Base-by-base conservation (phyloP, 2,797 vertebrate species). In the Mus caroli region DNA sequence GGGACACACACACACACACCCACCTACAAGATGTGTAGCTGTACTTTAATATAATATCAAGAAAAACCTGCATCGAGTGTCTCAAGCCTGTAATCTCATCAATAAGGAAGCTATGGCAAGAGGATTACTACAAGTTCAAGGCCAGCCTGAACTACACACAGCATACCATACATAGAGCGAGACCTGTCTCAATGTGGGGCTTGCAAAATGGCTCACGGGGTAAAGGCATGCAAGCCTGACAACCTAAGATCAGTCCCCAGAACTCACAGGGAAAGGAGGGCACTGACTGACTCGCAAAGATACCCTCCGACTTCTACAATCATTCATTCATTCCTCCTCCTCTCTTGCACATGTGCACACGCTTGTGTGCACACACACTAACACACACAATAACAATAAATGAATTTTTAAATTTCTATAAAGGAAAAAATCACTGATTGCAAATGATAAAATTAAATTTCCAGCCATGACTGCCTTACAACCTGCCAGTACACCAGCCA, bases 21-120 rank as follows among this genome's bases (percentile, higher is more conserved):
- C 22, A 37, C 26, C 52, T 31, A 88, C 1, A 24, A 31, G 3
- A 34, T n/a, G 6, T 34, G 37, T 15, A 69, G 40, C 4, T 60
- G 3, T 22, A 50, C 22, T 80, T 94, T n/a, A 93, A 54, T 85
- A 84, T 93, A 94, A 91, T 28, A 34, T 58, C 80, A 88, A 91
- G 15, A 77, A 26, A 88, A 71, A 12, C 13, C 19, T 86, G 10
- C 6, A 71, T 56, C 15, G 34, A 56, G 69, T 28, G 28, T 10
- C 71, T 46, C 28, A 50, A 24, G 7, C 4, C 56, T 62, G 26
- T 50, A 50, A 62, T 77, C 20, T 26, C 88, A 77, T 34, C 56
- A 62, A 60, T 62, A 46, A 46, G 87, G 56, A 26, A 60, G 43
- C 40, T n/a, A 31, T 64, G 20, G 88, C 20, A 78, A 46, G 13